These are phyloP conservation scores for Drosophila suzukii DNA, from an alignment of 1,140 invertebrate species.

Conservation along the genomic window DNA sequence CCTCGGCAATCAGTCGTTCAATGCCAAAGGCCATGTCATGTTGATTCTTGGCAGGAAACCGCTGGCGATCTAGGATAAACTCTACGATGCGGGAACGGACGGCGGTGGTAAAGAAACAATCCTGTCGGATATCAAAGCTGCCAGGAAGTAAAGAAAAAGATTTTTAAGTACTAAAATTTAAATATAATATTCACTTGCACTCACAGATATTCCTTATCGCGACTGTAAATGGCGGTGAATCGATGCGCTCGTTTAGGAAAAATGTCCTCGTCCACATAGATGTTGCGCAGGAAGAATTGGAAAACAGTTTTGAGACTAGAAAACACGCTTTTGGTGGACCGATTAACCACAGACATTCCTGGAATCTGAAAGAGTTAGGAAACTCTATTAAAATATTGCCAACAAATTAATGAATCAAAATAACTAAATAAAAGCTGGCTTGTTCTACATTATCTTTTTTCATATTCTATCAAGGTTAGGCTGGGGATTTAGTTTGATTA, in stretches of 20 bases:
- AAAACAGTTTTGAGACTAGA: constrained; percentile 87
- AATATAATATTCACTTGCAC: constrained; percentile 57
- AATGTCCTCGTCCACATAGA: constrained; percentile 87
- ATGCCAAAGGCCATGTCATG: constrained; percentile 94
- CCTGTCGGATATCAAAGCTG: constrained; percentile 92
- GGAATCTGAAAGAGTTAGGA: constrained; percentile 86
- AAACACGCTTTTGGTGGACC: constrained; percentile 87
- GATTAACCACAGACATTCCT: constrained; percentile 86
- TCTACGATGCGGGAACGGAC: constrained; percentile 95
- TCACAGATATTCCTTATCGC: constrained; percentile 95
- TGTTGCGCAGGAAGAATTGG: constrained; percentile 86
- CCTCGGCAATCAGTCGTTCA: constrained; percentile 91
- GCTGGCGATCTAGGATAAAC: constrained; percentile 95
- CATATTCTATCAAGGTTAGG: constrained; percentile 22
- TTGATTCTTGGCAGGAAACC: constrained; percentile 88
- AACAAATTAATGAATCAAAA: background rate
- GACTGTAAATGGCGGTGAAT: constrained; percentile 93
- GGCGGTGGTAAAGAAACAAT: constrained; percentile 94
- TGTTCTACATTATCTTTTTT: background rate
- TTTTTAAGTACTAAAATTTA: background rate
- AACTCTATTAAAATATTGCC: background rate
- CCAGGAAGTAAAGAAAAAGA: constrained; percentile 2
- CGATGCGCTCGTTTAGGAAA: constrained; percentile 90
- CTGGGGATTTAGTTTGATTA: constrained; percentile 21
- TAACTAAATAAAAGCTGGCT: background rate